These are phyloP conservation scores for Apeltes quadracus DNA, from an alignment of 2,113 vertebrate species.

Conservation along the genomic window DNA sequence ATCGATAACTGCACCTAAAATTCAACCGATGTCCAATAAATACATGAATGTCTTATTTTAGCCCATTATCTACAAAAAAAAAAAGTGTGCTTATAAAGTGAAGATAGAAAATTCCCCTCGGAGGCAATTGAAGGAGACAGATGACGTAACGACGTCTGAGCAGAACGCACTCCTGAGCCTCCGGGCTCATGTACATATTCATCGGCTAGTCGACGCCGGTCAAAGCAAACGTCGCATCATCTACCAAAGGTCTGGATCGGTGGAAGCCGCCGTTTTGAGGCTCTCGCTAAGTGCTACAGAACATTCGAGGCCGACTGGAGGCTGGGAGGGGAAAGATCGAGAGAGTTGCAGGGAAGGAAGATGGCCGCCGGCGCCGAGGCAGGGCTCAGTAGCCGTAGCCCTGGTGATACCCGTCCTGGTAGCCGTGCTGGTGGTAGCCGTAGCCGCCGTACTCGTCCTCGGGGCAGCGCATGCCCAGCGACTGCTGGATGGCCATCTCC, in stretches of 20 bases:
- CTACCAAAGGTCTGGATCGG: slow-evolving; percentile 22
- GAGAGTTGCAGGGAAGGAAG: slow-evolving; percentile 12
- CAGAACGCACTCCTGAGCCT: slow-evolving; percentile 35
- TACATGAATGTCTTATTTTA: slow-evolving; percentile 69
- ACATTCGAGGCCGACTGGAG: slow-evolving; percentile 19
- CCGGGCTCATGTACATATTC: slow-evolving; percentile 5
- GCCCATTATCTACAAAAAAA: slow-evolving; percentile 71
- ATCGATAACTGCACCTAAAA: slow-evolving; percentile 47
- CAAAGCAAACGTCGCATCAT: slow-evolving; percentile 12
- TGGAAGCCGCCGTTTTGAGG: slow-evolving; percentile 36
- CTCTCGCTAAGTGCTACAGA: slow-evolving; percentile 67
- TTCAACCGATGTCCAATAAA: slow-evolving; percentile 81
- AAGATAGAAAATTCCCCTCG: slow-evolving; percentile 17
- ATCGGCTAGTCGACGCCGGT: slow-evolving; percentile 10
- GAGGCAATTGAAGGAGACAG: slow-evolving; percentile 34
- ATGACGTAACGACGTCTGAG: slow-evolving; percentile 15
- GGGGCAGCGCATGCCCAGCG: slow-evolving; percentile 95
- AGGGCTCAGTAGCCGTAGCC: slow-evolving; percentile 89
- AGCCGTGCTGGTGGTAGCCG: slow-evolving; percentile 93
- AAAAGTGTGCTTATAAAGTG: slow-evolving; percentile 40
- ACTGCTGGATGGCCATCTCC: slow-evolving; percentile 99
- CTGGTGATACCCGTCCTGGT: slow-evolving; percentile 92
- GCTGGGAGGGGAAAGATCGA: slow-evolving; percentile 5
- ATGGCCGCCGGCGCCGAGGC: background rate
- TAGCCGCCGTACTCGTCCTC: slow-evolving; percentile 97